phyloP scores from a whole-genome alignment of 2,113 vertebrate genomes.

The Ranitomeya variabilis region DNA sequence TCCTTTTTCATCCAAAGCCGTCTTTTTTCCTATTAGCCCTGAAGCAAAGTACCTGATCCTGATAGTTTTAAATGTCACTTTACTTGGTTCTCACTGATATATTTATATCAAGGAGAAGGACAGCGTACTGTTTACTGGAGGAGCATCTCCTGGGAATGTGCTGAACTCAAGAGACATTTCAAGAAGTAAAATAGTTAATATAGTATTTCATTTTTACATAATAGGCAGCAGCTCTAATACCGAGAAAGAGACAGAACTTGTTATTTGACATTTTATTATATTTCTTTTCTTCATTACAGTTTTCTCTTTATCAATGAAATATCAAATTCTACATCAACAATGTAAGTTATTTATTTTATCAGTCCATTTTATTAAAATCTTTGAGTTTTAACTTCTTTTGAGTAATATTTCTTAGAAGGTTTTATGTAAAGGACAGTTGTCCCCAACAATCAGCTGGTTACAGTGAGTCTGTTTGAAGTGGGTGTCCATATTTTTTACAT shows the following conservation, averaged over 20 bases:
- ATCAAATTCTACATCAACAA: not conserved
- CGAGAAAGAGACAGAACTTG: conserved; percentile 5
- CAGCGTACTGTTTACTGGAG: conserved; percentile 25
- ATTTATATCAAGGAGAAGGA: conserved; percentile 50
- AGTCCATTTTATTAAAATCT: not conserved
- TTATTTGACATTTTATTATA: conserved; percentile 12
- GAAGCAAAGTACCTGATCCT: conserved; percentile 57
- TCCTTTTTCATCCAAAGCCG: conserved; percentile 40
- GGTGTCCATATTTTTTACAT: not conserved
- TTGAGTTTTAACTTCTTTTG: not conserved
- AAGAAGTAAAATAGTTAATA: conserved; percentile 44
- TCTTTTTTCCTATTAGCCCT: conserved; percentile 48
- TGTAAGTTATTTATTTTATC: not conserved
- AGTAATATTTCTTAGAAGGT: not conserved
- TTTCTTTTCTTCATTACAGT: not conserved
- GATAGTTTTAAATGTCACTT: conserved; percentile 57
- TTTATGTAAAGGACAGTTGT: not conserved
- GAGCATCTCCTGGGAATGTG: conserved; percentile 35
- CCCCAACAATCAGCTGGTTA: not conserved
- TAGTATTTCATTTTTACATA: conserved; percentile 44
- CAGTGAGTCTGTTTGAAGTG: not conserved
- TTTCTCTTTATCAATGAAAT: conserved; percentile 1
- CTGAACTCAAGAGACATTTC: conserved; percentile 21
- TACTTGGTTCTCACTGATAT: conserved; percentile 52
- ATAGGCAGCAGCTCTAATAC: conserved; percentile 24